phyloP scores from a whole-genome alignment of 2,888 invertebrate genomes.

The Hirtodrosophila confusa region DNA sequence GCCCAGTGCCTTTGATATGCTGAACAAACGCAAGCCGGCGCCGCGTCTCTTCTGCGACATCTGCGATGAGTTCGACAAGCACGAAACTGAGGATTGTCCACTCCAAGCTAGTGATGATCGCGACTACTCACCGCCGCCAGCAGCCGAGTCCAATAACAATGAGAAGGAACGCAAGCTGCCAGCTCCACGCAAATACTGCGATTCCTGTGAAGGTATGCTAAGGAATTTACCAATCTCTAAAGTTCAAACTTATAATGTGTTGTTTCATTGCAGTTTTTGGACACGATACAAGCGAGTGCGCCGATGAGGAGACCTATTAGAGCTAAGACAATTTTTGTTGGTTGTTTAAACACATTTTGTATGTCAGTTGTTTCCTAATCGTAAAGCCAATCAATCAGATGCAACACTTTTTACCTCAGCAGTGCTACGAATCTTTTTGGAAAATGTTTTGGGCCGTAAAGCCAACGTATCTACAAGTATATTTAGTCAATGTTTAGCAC shows the following conservation, averaged over 20 bases:
- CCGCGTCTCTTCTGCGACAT: constrained; percentile 98
- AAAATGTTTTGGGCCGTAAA: neutral
- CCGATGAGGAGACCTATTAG: constrained; percentile 86
- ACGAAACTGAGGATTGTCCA: constrained; percentile 99
- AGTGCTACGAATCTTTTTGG: constrained; percentile 16
- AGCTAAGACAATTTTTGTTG: constrained; percentile 37
- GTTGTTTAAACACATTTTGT: constrained; percentile 29
- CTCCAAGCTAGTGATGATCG: constrained; percentile 89
- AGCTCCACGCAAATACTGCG: constrained; percentile 92
- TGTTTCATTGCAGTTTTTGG: constrained; percentile 89
- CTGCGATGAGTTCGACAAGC: constrained; percentile 97
- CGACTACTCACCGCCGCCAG: constrained; percentile 64
- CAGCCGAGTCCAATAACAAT: constrained; percentile 65
- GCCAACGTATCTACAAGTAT: neutral
- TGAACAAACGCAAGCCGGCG: constrained; percentile 85
- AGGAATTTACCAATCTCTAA: neutral
- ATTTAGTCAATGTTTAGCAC: constrained; percentile 11
- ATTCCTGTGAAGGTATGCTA: constrained; percentile 92
- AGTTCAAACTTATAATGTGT: neutral
- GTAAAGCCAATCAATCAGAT: constrained; percentile 28
- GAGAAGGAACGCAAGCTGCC: constrained; percentile 82
- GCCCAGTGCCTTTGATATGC: constrained; percentile 85
- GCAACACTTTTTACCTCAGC: constrained; percentile 36
- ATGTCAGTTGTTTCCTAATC: constrained; percentile 19
- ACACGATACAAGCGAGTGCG: constrained; percentile 93